phyloP scores from a whole-genome alignment of 2,113 vertebrate species.

The Oceanodroma tethys region DNA sequence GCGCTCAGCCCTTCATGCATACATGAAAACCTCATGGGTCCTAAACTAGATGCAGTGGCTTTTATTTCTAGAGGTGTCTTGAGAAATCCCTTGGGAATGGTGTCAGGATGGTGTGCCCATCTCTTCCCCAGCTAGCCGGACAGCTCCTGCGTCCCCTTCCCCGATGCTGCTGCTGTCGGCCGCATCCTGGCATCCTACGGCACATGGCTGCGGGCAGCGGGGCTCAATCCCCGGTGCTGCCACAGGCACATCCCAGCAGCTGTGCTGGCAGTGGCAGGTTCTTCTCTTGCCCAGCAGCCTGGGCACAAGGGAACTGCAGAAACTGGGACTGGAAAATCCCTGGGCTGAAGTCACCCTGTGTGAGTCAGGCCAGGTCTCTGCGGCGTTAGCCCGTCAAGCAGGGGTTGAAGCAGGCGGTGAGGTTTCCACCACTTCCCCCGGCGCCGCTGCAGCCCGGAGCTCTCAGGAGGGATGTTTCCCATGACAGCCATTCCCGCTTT shows the following conservation, averaged over 20 bases:
- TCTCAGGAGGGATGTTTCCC: slow-evolving; percentile 6
- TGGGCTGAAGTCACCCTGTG: background rate
- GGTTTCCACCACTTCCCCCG: slow-evolving; percentile 30
- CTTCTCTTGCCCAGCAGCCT: background rate
- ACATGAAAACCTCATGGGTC: background rate
- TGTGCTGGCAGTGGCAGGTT: fast-evolving
- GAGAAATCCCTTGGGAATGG: background rate
- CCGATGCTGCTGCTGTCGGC: background rate
- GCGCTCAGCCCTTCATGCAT: background rate
- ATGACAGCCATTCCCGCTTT: background rate
- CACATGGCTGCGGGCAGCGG: background rate
- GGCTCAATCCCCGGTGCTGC: background rate
- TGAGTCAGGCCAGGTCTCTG: background rate
- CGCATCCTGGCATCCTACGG: background rate
- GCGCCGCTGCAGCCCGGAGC: background rate
- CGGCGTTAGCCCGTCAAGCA: background rate
- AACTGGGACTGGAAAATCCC: slow-evolving; percentile 16
- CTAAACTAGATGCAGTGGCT: background rate
- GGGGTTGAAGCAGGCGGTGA: background rate
- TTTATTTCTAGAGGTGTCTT: background rate
- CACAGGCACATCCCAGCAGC: fast-evolving
- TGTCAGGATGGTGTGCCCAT: background rate
- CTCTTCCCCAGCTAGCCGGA: background rate
- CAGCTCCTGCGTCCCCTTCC: background rate
- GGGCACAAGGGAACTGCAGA: background rate